Base-by-base conservation (phyloP, 2,888 invertebrate species). In the Drosophila acutilabella region DNA sequence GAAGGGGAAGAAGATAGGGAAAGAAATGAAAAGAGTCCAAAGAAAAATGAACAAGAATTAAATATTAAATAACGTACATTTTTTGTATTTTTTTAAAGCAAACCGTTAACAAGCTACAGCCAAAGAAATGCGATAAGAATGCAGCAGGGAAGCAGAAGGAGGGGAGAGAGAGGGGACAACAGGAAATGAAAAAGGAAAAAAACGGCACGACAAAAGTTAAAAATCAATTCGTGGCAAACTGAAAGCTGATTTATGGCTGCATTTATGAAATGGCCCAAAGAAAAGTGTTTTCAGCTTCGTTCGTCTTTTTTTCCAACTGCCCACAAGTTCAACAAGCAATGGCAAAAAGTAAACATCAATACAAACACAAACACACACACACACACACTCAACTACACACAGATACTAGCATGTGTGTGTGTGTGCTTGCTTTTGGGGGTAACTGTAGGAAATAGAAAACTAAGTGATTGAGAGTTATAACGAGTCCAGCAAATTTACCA, bases 391-490 rank as follows among this genome's bases (percentile, higher is more conserved):
- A 20, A 20, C 3, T 3, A 20, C 20, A 20, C 23, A 23, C 23
- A 23, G 23, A 53, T 38, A 57, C 53, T 64, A 30, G 66, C 16
- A 59, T 36, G 33, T 45, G 45, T 36, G 33, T 45, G 45, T 36
- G 13, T 36, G 40, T 30, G 40, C 20, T 47, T 16, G 45, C 40
- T 62, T 44, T 45, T 18, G 42, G 51, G 51, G n/a, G 53, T 30
- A 42, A 75, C 73, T 76, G 76, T 71, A 74, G 84, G 86, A 89
- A 87, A 85, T 89, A 80, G 89, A 88, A 87, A 90, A 80, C 89
- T 89, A 90, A 91, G 90, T 91, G 91, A 91, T 90, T 89, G 90
- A 85, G 86, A 90, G 90, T 91, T 89, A 90, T 90, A 90, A 91
- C 89, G 76, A 90, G 84, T 84, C 78, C 80, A 86, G 85, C 88